Conservation (phyloP, 2,888 invertebrate genomes). For the Thyatira batis region DNA sequence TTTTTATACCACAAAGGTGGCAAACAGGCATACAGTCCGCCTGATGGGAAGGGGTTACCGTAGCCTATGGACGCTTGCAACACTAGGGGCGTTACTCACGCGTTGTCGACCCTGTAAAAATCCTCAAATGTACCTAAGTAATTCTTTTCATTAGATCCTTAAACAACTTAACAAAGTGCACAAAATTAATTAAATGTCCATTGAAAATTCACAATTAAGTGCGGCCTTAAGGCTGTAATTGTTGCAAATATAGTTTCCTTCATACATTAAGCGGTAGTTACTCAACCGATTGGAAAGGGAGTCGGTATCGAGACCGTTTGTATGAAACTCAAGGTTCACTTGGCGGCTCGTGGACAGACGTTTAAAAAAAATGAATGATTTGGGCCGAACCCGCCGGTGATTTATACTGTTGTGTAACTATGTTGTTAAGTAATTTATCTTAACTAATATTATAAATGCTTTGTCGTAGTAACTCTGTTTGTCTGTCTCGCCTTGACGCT, state of each 20-base stretch:
- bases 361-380: constrained; percentile 51
- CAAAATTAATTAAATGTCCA: not conserved
- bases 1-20: no score
- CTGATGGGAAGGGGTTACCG: no score
- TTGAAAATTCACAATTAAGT: constrained; percentile 12
- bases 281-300: constrained; percentile 72
- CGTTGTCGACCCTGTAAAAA: not conserved
- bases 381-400: constrained; percentile 32
- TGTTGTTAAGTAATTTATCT: constrained; percentile 7
- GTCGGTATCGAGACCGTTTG: constrained; percentile 59
- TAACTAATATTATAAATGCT: no score
- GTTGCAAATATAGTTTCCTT: constrained; percentile 52
- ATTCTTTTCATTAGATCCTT: not conserved
- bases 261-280: constrained; percentile 29
- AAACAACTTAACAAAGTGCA: not conserved
- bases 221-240: constrained; percentile 43
- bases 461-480: no score
- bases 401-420: constrained; percentile 22
- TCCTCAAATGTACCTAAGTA: not conserved
- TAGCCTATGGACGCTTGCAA: no score
- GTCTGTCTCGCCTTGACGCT: no score
- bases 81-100: no score
- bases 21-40: no score
- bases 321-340: constrained; percentile 65
- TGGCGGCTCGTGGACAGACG: constrained; percentile 38